Percentiles rank a stretch among this genome's conserved stretches.
phyloP scores from a whole-genome alignment of 2,888 invertebrate species.

The Drosophila anomelani region DNA sequence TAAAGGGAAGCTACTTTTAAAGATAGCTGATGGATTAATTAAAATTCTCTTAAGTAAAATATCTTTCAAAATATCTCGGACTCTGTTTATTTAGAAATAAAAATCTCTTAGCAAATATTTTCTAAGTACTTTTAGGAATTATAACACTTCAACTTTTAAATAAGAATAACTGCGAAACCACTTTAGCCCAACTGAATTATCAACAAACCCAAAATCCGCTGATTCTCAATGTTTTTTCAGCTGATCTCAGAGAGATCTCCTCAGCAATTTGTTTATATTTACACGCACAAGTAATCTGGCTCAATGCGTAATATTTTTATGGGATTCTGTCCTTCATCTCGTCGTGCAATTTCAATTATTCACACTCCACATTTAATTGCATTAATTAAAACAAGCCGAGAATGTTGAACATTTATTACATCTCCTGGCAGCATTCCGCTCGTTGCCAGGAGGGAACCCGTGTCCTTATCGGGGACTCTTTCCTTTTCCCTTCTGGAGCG shows the following conservation, averaged over 20 bases:
- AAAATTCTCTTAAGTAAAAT: not conserved
- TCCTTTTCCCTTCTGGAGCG: conserved; percentile 47
- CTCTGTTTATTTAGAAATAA: not conserved
- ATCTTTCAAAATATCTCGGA: not conserved
- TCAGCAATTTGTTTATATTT: conserved; percentile 11
- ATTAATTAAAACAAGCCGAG: conserved; percentile 75
- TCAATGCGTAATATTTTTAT: conserved; percentile 26
- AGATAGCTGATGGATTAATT: no score
- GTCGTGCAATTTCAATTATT: conserved; percentile 70
- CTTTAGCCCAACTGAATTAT: not conserved
- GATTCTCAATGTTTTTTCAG: not conserved
- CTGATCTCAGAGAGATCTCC: conserved; percentile 10
- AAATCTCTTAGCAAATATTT: conserved; percentile 1
- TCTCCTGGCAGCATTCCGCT: conserved; percentile 11
- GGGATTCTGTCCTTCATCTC: conserved; percentile 44
- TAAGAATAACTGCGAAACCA: conserved; percentile 11
- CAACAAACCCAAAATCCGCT: conserved; percentile 10
- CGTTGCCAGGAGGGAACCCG: conserved; percentile 17
- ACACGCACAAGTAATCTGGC: conserved; percentile 1
- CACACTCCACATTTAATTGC: conserved; percentile 69
- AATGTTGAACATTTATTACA: conserved; percentile 72
- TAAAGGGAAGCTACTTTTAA: not conserved
- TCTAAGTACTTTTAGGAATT: conserved; percentile 1
- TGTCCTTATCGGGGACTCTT: conserved; percentile 64
- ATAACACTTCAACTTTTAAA: not conserved